Evolutionary conservation across 1,140 invertebrate species (phyloP), one percentile per base, ranked within the genome.

Genomic region (Branchinecta lynchi): DNA sequence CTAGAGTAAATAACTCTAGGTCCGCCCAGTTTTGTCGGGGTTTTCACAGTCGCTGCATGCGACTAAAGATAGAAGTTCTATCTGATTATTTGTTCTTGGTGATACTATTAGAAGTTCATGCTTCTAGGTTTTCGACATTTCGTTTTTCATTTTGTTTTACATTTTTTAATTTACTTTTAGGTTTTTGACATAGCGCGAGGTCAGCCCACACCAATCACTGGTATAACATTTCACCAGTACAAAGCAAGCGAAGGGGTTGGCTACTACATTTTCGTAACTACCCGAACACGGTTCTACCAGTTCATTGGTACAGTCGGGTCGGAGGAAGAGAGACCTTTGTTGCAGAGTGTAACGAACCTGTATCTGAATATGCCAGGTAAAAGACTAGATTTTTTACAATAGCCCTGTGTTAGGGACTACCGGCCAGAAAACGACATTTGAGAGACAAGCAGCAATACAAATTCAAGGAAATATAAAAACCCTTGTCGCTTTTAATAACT

Each of bases 361-460:
- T 60, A 60, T 60, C 17, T 60, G 51, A 60, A 60, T 20, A 60
- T 60, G 51, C 51, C 51, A 60, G 51, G 51, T 32, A 32, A 32
- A 1, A 32, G 32, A 32, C 32, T 32, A 32, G 32, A 32, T 1
- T 5, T 32, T 32, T 32, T 32, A 32, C 32, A 32, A 5, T 32
- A 32, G 1, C 5, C 1, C 32, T 3, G 32, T 32, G 32, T 32
- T 32, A 32, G 32, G 32, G 32, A 1, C 32, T 32, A 32, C 32
- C 32, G 32, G 1, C 32, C 32, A 32, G 32, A 32, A 32, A 32
- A 32, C 32, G 1, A 32, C 5, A 32, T 32, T 32, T 32, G 32
- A 32, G 32, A 32, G 32, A 32, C 5, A 32, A 32, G 32, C 32
- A 32, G 32, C 32, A 32, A 32, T 32, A 32, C 1, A 32, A 32